Conservation (phyloP, 1,140 invertebrate species). For the Anoplolepis gracilipes region DNA sequence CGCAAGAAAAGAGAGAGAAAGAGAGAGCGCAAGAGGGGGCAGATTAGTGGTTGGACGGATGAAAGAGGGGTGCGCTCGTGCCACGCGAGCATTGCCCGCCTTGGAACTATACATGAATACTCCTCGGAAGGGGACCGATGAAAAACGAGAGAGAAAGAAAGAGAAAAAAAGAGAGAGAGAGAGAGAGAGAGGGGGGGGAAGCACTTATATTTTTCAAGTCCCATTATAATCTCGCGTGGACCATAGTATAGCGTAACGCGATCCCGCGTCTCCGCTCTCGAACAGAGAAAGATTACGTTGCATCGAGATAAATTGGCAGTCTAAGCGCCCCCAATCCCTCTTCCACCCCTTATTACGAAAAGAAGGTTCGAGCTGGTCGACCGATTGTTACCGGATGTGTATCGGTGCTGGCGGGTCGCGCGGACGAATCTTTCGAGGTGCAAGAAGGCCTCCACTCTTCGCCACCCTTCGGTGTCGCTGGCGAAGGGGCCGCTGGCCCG, state of each 20-base stretch:
- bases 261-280: conserved; percentile 44
- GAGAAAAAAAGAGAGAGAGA: not conserved
- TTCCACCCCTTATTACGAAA: not conserved
- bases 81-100: conserved; percentile 63
- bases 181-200: not conserved
- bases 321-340: conserved; percentile 39
- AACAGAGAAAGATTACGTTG: conserved; percentile 49
- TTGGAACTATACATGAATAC: conserved; percentile 43
- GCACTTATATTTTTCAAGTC: conserved; percentile 56
- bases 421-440: conserved; percentile 70
- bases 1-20: not conserved
- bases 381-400: conserved; percentile 59
- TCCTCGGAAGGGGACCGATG: conserved; percentile 10
- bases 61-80: conserved; percentile 57
- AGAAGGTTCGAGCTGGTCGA: conserved; percentile 35
- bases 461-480: conserved; percentile 52
- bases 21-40: not conserved
- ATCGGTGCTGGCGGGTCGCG: conserved; percentile 23
- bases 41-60: conserved; percentile 54
- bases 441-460: conserved; percentile 79
- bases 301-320: conserved; percentile 71
- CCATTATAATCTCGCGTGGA: conserved; percentile 58
- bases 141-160: not conserved
- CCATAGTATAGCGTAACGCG: conserved; percentile 64
- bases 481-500: conserved; percentile 84